Base-by-base conservation (phyloP, 2,113 vertebrate species). In the Apistogramma diplotaenia region DNA sequence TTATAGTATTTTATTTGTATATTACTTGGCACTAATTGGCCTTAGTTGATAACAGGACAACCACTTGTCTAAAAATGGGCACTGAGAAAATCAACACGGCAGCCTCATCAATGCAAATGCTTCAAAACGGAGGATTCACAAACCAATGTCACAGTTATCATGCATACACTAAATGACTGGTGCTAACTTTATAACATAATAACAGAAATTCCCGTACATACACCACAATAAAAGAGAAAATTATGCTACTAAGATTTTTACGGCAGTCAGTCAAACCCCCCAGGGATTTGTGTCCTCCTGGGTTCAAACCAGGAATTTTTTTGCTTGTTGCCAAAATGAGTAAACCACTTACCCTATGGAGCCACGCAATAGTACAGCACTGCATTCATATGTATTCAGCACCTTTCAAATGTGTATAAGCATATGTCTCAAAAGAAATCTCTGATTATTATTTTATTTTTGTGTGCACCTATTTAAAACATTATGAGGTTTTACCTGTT, bases 191-290 rank as follows among this genome's bases (percentile, higher is more conserved):
- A 65, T 25, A 15, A 46, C 25, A 65, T 43, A 46, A 4, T 65
- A 23, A 3, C 35, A 43, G 15, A 40, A 40, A 40, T 40, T 40
- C 37, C 11, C 4, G 37, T 40, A 40, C 10, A 40, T 4, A 40
- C 11, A 40, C 37, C 10, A 40, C 12, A 40, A 37, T 8, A 33
- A 8, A 33, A 33, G 5, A 33, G 7, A 33, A 33, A 33, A 8
- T 33, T 33, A 33, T 33, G 33, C 31, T 33, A 33, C 33, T 23
- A 21, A 2, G 2, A 35, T 1, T 35, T 21, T 1, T 8, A 35
- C 8, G 59, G 19, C 33, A 33, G 33, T 6, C 8, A 33, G 1
- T 33, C 8, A 2, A 33, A 33, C 7, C 8, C 33, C 33, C 0
- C 1, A 13, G 23, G 23, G 0, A 62, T 40, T 40, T 23, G n/a